Evolutionary conservation across 2,888 invertebrate genomes (phyloP).

Genomic region (Teleiodes luculella): DNA sequence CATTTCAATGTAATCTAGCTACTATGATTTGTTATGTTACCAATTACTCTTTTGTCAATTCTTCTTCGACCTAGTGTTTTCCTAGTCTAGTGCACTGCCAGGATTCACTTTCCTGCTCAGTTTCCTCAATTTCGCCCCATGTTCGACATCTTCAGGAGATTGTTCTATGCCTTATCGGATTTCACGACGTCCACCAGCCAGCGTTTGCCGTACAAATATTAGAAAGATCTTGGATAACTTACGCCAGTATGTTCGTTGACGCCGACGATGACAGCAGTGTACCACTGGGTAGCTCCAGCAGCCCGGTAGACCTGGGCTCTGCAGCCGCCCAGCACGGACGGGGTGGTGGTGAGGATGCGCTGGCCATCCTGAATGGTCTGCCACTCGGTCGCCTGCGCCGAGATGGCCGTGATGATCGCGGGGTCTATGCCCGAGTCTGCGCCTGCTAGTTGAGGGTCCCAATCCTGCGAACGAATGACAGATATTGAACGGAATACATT

Average conservation of each 20-base stretch:
- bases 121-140: no score
- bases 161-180: no score
- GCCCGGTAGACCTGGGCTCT: constrained; percentile 90
- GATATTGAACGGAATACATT: no score
- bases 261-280: constrained; percentile 91
- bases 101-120: no score
- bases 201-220: background rate
- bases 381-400: constrained; percentile 84
- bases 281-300: constrained; percentile 93
- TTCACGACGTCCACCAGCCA: background rate
- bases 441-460: constrained; percentile 70
- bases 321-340: constrained; percentile 89
- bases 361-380: constrained; percentile 89
- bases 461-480: constrained; percentile 63
- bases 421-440: constrained; percentile 63
- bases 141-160: no score
- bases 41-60: no score
- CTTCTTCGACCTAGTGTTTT: no score
- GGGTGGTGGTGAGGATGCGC: constrained; percentile 87
- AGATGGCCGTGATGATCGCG: constrained; percentile 45
- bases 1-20: no score
- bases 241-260: constrained; percentile 92
- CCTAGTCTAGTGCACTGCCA: no score
- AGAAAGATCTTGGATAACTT: constrained; percentile 39
- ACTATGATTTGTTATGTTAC: no score